Evolutionary conservation across 2,797 vertebrate genomes (phyloP).

Genomic region (Menidia menidia): DNA sequence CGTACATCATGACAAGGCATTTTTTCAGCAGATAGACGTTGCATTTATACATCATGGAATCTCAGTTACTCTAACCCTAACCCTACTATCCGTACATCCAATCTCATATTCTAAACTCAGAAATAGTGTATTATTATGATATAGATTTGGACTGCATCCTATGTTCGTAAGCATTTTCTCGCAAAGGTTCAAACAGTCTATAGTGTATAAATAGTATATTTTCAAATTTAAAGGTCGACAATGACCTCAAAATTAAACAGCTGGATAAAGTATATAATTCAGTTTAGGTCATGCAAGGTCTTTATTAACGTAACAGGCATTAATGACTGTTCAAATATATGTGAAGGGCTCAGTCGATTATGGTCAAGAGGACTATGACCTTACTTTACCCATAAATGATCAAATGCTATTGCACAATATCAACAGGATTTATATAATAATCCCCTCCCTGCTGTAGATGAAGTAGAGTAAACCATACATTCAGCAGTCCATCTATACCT

Average conservation of each 20-base stretch:
- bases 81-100: neutral
- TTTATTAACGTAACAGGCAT: slow-evolving; percentile 22
- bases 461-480: slow-evolving; percentile 14
- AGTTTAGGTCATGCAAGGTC: slow-evolving; percentile 38
- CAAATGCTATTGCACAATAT: slow-evolving; percentile 45
- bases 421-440: slow-evolving; percentile 19
- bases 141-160: neutral
- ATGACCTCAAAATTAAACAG: slow-evolving; percentile 20
- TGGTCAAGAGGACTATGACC: slow-evolving; percentile 44
- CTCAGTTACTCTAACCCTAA: too few species aligned
- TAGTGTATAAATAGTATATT: neutral
- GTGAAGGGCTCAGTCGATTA: slow-evolving; percentile 12
- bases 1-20: neutral
- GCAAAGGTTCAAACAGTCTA: neutral
- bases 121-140: neutral
- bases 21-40: too few species aligned
- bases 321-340: slow-evolving; percentile 27
- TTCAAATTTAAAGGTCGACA: slow-evolving; percentile 8
- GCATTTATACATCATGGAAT: too few species aligned
- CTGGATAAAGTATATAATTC: slow-evolving; percentile 38
- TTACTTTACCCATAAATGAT: slow-evolving; percentile 32
- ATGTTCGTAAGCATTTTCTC: neutral
- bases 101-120: neutral
- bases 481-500: slow-evolving; percentile 5
- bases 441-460: slow-evolving; percentile 11